Conservation (phyloP, 1,140 invertebrate species). For the Neodiprion pinetum region DNA sequence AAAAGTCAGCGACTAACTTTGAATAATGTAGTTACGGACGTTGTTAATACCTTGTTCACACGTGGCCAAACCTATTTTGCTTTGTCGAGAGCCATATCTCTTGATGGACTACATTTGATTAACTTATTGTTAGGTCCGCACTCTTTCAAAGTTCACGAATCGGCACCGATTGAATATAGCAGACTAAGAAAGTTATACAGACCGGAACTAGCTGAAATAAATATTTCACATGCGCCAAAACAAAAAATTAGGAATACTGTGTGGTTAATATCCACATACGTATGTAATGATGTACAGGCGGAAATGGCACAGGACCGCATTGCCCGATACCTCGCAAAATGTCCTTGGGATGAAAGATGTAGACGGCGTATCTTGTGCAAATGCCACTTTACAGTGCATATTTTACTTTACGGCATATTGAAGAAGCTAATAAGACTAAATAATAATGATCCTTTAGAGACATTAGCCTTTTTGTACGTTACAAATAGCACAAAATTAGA, state of each 20-base stretch:
- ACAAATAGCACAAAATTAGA: neutral
- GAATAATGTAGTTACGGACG: slow-evolving; percentile 34
- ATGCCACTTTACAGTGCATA: slow-evolving; percentile 30
- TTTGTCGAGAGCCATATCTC: slow-evolving; percentile 44
- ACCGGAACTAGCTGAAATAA: slow-evolving; percentile 1
- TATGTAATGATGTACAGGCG: neutral
- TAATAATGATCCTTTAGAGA: neutral
- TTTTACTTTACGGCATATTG: slow-evolving; percentile 22
- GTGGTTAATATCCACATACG: neutral
- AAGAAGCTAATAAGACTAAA: slow-evolving; percentile 10
- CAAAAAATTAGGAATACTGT: neutral
- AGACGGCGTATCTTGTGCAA: slow-evolving; percentile 30
- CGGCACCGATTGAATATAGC: neutral
- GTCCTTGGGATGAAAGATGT: slow-evolving; percentile 22
- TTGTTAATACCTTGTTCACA: slow-evolving; percentile 37
- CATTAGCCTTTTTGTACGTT: slow-evolving; percentile 13
- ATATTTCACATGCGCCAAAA: neutral
- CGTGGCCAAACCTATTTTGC: slow-evolving; percentile 51
- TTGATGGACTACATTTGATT: slow-evolving; percentile 44
- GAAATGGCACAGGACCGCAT: slow-evolving; percentile 10
- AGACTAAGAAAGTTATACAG: neutral
- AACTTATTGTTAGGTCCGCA: slow-evolving; percentile 34
- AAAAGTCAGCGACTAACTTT: slow-evolving; percentile 53
- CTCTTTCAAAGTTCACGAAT: neutral
- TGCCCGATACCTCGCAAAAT: neutral